These are phyloP conservation scores for Drosophila ogumai DNA, from an alignment of 1,140 invertebrate species.

Conservation along the genomic window DNA sequence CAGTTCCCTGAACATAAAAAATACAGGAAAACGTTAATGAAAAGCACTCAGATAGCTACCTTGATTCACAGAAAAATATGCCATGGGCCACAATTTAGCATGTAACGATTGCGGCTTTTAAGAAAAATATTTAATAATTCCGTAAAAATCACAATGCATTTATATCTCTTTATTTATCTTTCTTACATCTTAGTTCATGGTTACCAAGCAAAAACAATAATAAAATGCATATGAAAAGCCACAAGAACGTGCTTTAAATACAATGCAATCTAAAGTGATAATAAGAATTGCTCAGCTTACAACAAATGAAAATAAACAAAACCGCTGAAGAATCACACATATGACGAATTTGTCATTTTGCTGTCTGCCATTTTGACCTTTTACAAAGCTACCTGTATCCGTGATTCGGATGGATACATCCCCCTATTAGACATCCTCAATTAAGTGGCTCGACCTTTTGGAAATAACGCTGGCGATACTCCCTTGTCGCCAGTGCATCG, in stretches of 20 bases:
- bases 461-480: conserved; percentile 55
- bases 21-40: too few relatives aligned
- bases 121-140: background rate
- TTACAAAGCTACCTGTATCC: conserved; percentile 24
- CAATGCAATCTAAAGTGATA: background rate
- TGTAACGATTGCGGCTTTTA: background rate
- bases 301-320: background rate
- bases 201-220: background rate
- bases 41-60: background rate
- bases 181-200: background rate
- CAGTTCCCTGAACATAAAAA: background rate
- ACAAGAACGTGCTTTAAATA: conserved; percentile 1
- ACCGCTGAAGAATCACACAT: background rate
- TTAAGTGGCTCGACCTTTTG: conserved; percentile 76
- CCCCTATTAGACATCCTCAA: conserved; percentile 73
- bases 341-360: conserved; percentile 23
- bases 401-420: conserved; percentile 22
- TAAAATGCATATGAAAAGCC: background rate
- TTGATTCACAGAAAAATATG: background rate
- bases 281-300: background rate
- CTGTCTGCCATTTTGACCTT: conserved; percentile 28
- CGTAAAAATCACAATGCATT: background rate
- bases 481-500: conserved; percentile 47
- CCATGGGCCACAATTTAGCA: background rate
- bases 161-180: background rate